Evolutionary conservation across 2,797 vertebrate species (phyloP), one percentile per base, ranked within the genome.

Genomic region (Sebastiscus albofasciatus): DNA sequence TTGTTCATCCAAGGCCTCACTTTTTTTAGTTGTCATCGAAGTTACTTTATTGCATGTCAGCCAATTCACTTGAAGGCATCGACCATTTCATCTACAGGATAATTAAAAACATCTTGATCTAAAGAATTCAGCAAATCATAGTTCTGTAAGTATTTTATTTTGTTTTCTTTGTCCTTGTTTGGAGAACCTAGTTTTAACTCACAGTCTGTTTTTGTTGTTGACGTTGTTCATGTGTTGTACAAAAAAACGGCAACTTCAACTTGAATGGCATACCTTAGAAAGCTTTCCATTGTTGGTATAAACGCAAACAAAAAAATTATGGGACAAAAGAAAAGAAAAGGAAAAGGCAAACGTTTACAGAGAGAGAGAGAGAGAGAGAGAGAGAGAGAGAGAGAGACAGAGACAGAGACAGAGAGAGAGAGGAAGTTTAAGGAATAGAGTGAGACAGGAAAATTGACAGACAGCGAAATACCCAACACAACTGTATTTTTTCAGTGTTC

Each of bases 381-480:
- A n/a, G n/a, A n/a, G n/a, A n/a, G n/a, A n/a, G n/a, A n/a, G n/a
- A n/a, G n/a, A n/a, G n/a, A n/a, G n/a, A 12, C 10, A 11, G 34
- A 36, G 34, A 36, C 10, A 12, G 34, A 29, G 29, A 6, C 6
- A 31, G 31, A 33, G 31, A 33, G 36, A 39, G 39, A 16, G 39
- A 12, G 20, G 27, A 29, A 18, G 31, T 61, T 75, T 59, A 22
- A 72, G 55, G 75, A 56, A 65, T 12, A 24, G 26, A 55, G 79
- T 1, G 31, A 67, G 33, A 54, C 49, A 59, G 33, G 67, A 34
- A 70, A 29, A 77, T 10, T 31, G 58, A 60, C 61, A 42, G 60
- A 74, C 20, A 27, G 68, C 74, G 26, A 72, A 74, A 83, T 67
- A 72, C 68, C 62, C 56, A 66, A 61, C 22, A 54, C 18, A n/a